These are phyloP conservation scores for Cremastinae sp. DNA, from an alignment of 2,888 invertebrate species.

Conservation along the genomic window DNA sequence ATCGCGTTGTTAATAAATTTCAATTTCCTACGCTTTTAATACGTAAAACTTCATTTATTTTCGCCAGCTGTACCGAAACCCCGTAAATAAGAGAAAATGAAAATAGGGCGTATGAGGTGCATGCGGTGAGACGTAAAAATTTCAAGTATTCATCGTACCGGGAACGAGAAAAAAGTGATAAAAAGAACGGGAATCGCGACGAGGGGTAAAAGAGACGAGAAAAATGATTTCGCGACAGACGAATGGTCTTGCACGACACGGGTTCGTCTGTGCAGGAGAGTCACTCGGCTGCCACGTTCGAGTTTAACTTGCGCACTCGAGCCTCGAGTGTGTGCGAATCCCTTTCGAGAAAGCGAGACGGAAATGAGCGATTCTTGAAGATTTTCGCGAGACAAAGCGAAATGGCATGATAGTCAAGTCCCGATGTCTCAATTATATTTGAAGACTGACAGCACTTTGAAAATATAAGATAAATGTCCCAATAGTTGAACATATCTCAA, in stretches of 20 bases:
- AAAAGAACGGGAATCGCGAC: neutral
- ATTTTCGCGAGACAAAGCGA: neutral
- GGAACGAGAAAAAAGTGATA: conserved; percentile 34
- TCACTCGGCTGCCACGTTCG: conserved; percentile 30
- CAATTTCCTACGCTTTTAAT: too few relatives aligned
- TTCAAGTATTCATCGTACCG: conserved; percentile 54
- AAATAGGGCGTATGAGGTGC: conserved; percentile 25
- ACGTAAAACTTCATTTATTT: too few relatives aligned
- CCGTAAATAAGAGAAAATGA: too few relatives aligned
- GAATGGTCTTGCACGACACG: conserved; percentile 36
- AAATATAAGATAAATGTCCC: too few relatives aligned
- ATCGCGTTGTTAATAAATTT: too few relatives aligned
- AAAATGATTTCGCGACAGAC: conserved; percentile 26
- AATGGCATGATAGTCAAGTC: neutral
- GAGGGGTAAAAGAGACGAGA: neutral
- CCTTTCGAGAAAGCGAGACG: neutral
- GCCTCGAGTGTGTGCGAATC: conserved; percentile 41
- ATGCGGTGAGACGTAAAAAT: conserved; percentile 39
- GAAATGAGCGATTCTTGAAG: neutral
- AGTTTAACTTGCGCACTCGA: conserved; percentile 27
- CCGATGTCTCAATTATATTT: too few relatives aligned
- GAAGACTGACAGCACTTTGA: too few relatives aligned
- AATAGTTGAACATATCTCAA: too few relatives aligned
- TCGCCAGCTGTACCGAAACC: too few relatives aligned
- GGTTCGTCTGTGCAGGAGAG: conserved; percentile 27